Evolutionary conservation across 2,888 invertebrate species (phyloP).

Genomic region (Metalampra italica): DNA sequence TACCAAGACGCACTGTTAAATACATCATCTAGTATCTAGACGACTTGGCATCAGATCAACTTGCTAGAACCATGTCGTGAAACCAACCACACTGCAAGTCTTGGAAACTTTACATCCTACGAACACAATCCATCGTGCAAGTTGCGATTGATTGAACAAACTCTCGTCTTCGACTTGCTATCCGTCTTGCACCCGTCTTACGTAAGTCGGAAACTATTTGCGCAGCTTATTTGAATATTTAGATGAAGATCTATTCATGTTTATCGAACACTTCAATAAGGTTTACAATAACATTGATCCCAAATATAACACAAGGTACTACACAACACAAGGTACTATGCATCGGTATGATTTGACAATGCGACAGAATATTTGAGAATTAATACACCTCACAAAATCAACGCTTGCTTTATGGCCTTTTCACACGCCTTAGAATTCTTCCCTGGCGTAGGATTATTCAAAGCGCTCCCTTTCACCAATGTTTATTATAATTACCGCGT

Average conservation of each 20-base stretch:
- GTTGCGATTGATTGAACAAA: conserved; percentile 49
- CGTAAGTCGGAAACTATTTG: conserved; percentile 35
- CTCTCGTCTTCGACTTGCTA: conserved; percentile 36
- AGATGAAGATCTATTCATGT: conserved; percentile 18
- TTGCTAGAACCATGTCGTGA: neutral
- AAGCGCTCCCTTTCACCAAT: too few relatives aligned
- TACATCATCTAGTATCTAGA: neutral
- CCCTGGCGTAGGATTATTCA: too few relatives aligned
- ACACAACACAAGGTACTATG: neutral
- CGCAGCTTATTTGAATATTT: conserved; percentile 37
- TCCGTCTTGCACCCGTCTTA: conserved; percentile 37
- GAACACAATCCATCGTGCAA: conserved; percentile 37
- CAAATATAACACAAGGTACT: neutral
- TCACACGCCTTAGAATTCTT: too few relatives aligned
- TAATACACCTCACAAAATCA: too few relatives aligned
- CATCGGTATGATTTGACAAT: neutral
- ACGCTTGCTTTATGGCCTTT: too few relatives aligned
- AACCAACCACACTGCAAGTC: conserved; percentile 3
- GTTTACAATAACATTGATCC: conserved; percentile 3
- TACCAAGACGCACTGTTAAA: neutral
- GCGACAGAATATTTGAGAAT: too few relatives aligned
- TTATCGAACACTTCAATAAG: conserved; percentile 2
- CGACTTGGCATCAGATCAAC: neutral
- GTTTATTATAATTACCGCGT: too few relatives aligned
- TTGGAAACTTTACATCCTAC: conserved; percentile 12